Conservation (phyloP, 2,797 vertebrate species). For the Arremon aurantiirostris region DNA sequence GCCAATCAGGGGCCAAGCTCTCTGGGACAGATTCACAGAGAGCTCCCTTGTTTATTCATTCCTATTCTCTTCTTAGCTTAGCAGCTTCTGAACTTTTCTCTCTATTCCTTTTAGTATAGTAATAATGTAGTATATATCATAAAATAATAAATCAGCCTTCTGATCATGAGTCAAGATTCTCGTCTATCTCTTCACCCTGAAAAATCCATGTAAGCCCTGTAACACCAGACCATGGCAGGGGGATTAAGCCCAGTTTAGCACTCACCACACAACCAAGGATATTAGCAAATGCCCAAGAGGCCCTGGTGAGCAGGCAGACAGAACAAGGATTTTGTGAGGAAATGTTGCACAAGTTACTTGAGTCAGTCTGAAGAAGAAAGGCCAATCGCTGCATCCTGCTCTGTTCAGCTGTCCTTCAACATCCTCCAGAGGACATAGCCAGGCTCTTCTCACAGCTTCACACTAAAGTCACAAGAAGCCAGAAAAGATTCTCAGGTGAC, state of each 20-base stretch:
- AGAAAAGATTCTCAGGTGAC: background rate
- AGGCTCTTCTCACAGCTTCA: background rate
- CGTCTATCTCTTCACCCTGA: too few relatives aligned
- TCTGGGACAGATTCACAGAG: too few relatives aligned
- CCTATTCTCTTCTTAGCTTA: too few relatives aligned
- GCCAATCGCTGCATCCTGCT: background rate
- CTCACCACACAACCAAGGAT: background rate
- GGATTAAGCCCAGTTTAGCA: background rate
- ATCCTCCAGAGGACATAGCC: background rate
- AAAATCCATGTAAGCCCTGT: too few relatives aligned
- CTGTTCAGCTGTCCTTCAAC: background rate
- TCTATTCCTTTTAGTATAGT: too few relatives aligned
- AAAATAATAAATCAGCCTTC: too few relatives aligned
- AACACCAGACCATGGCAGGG: background rate
- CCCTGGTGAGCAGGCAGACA: background rate
- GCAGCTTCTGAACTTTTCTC: too few relatives aligned
- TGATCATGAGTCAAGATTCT: too few relatives aligned
- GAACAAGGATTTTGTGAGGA: fast-evolving
- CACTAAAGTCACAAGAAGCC: background rate
- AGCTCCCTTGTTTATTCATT: too few relatives aligned
- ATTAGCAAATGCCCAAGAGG: background rate
- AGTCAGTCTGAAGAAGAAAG: background rate
- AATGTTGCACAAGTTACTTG: background rate
- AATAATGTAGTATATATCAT: too few relatives aligned
- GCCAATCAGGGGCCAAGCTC: too few relatives aligned